Conservation (phyloP, 1,140 invertebrate species). For the Cheumatopsyche charites region DNA sequence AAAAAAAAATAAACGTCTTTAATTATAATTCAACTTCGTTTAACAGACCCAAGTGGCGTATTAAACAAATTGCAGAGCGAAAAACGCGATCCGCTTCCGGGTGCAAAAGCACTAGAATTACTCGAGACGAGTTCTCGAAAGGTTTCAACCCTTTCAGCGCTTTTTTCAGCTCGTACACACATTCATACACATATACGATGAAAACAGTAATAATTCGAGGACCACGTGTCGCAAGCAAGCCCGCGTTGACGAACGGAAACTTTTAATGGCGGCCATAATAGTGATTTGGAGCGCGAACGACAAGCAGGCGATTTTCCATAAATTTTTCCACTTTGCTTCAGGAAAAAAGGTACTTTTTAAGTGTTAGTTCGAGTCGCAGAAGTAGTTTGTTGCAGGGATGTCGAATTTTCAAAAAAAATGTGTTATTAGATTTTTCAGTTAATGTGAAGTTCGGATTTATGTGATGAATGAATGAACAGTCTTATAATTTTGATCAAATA, state of each 20-base stretch:
- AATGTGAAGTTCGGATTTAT: too few species aligned
- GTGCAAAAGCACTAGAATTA: neutral
- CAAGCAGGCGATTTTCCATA: neutral
- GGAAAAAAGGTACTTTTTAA: neutral
- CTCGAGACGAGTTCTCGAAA: neutral
- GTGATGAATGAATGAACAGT: too few species aligned
- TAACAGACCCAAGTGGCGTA: too few species aligned
- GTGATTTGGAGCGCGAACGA: neutral
- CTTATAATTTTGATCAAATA: too few species aligned
- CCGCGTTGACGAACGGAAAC: neutral
- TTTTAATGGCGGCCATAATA: slow-evolving; percentile 8
- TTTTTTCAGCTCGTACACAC: neutral
- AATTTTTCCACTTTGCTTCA: neutral
- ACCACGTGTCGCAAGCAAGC: neutral
- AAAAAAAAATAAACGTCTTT: too few species aligned
- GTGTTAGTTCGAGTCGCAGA: too few species aligned
- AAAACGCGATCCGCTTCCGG: too few species aligned
- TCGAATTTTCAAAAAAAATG: too few species aligned
- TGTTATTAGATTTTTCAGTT: too few species aligned
- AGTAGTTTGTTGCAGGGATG: too few species aligned
- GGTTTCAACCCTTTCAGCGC: neutral
- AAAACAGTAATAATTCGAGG: slow-evolving; percentile 10
- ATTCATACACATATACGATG: neutral
- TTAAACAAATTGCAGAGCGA: too few species aligned
- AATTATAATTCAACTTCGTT: too few species aligned